These are phyloP conservation scores for Eptatretus burgeri DNA, from an alignment of 2,113 vertebrate genomes.

Conservation along the genomic window DNA sequence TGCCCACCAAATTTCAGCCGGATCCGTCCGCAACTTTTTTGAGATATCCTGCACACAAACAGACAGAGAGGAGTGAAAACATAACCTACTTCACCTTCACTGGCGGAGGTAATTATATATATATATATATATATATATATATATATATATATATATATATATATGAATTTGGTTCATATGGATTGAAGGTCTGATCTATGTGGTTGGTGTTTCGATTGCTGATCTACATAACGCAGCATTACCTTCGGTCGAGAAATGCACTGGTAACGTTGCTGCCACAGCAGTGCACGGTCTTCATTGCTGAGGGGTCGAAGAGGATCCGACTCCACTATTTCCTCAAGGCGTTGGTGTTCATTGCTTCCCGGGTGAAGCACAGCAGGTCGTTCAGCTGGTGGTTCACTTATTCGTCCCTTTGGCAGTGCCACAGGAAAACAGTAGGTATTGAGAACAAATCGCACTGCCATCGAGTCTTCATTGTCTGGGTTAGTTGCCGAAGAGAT, in stretches of 20 bases:
- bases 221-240: too few relatives aligned
- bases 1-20: too few relatives aligned
- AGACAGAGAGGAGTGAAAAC: too few relatives aligned
- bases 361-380: constrained; percentile 6
- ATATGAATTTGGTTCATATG: too few relatives aligned
- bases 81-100: too few relatives aligned
- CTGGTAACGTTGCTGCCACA: constrained; percentile 1
- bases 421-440: constrained; percentile 25
- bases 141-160: too few relatives aligned
- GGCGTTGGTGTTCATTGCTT: neutral
- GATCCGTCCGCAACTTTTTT: too few relatives aligned
- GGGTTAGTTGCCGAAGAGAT: constrained; percentile 26
- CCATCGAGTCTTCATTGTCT: constrained; percentile 19
- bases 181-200: too few relatives aligned
- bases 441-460: constrained; percentile 24
- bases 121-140: too few relatives aligned
- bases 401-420: constrained; percentile 15
- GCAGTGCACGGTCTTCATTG: neutral
- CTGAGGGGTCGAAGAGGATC: neutral
- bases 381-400: neutral
- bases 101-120: too few relatives aligned
- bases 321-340: constrained; percentile 2
- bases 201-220: too few relatives aligned
- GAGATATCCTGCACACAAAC: too few relatives aligned
- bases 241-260: neutral